Percentiles rank a stretch among this genome's conserved stretches.
phyloP scores from a whole-genome alignment of 1,140 invertebrate genomes.

The Pararge aegeria region DNA sequence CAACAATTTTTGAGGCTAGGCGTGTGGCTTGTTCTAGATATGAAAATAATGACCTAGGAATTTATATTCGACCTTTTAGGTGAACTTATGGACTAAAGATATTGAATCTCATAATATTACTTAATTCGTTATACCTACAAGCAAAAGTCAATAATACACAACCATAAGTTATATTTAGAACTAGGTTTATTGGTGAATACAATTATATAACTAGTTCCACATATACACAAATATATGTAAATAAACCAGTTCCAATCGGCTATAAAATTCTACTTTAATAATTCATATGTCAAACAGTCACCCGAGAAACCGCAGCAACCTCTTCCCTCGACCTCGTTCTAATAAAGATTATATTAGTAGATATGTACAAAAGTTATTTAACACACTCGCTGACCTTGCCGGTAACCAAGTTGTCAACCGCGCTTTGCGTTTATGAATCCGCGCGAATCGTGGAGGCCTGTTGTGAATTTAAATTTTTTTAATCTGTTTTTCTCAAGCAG shows the following conservation, averaged over 20 bases:
- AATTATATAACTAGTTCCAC: not conserved
- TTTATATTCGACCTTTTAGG: too few relatives aligned
- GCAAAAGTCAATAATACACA: not conserved
- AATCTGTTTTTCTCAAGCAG: not conserved
- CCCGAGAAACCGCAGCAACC: slow-evolving; percentile 17
- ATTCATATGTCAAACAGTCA: slow-evolving; percentile 26
- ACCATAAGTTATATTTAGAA: not conserved
- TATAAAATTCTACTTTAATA: slow-evolving; percentile 16
- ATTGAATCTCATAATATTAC: too few relatives aligned
- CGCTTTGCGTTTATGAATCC: slow-evolving; percentile 24
- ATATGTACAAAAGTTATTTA: slow-evolving; percentile 23
- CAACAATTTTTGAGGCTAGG: too few relatives aligned
- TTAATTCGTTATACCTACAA: too few relatives aligned
- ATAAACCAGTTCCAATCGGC: slow-evolving; percentile 8
- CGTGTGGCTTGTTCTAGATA: too few relatives aligned
- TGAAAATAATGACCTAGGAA: too few relatives aligned
- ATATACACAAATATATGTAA: not conserved
- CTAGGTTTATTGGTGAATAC: not conserved
- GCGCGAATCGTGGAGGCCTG: slow-evolving; percentile 8
- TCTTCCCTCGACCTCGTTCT: slow-evolving; percentile 25
- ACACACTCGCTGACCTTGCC: slow-evolving; percentile 32
- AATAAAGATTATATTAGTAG: slow-evolving; percentile 21
- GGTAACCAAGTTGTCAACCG: slow-evolving; percentile 26
- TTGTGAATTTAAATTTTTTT: slow-evolving; percentile 27
- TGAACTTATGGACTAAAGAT: too few relatives aligned